Evolutionary conservation across 2,797 vertebrate species (phyloP).

Genomic region (Sebastiscus tertius): DNA sequence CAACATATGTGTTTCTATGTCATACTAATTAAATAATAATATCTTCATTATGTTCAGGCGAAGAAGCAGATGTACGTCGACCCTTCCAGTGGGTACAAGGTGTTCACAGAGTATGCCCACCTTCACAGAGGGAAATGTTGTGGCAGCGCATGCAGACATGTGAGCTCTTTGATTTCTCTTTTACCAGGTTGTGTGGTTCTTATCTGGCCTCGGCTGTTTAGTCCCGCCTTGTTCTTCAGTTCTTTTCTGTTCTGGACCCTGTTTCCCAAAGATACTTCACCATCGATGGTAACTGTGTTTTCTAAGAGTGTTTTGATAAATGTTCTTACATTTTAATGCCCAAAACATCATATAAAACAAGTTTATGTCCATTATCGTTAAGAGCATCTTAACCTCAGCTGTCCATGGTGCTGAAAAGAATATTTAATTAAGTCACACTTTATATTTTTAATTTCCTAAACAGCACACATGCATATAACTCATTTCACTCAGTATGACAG

Average conservation of each 20-base stretch:
- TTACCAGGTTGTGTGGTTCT: slow-evolving; percentile 17
- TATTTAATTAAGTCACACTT: not conserved
- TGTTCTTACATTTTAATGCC: not conserved
- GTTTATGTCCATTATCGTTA: not conserved
- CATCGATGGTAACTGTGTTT: not conserved
- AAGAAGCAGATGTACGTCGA: slow-evolving; percentile 85
- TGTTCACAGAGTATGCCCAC: slow-evolving; percentile 85
- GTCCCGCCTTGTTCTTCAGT: not conserved
- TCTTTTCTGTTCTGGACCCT: not conserved
- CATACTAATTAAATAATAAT: slow-evolving; percentile 69
- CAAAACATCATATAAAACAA: not conserved
- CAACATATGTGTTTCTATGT: slow-evolving; percentile 48
- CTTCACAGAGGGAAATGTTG: slow-evolving; percentile 85
- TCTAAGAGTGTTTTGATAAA: not conserved
- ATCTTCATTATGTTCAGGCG: slow-evolving; percentile 78
- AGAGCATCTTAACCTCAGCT: not conserved
- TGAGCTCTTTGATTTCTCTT: slow-evolving; percentile 76
- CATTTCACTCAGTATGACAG: not conserved
- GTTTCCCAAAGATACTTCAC: not conserved
- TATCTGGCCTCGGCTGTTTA: not conserved
- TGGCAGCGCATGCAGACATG: slow-evolving; percentile 86
- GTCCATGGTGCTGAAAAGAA: not conserved
- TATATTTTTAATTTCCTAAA: not conserved
- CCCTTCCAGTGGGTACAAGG: slow-evolving; percentile 82
- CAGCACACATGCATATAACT: not conserved